These are phyloP conservation scores for Leptinotarsa rubiginosa DNA, from an alignment of 2,888 invertebrate genomes.

Conservation along the genomic window DNA sequence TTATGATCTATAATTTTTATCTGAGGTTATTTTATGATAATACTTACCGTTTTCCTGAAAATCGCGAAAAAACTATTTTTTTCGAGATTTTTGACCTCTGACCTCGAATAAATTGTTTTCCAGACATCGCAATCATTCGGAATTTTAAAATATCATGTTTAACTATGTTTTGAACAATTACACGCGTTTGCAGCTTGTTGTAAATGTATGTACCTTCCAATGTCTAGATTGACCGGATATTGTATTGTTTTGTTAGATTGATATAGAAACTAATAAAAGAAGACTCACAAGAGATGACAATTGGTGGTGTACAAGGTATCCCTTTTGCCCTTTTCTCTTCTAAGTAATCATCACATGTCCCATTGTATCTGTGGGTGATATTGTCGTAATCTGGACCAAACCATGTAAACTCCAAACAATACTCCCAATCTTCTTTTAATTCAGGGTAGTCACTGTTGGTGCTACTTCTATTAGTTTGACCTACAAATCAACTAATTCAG, in stretches of 20 bases:
- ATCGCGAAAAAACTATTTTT: no score
- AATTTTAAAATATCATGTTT: no score
- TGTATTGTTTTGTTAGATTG: background rate
- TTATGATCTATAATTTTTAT: no score
- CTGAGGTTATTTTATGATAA: no score
- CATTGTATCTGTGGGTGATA: conserved; percentile 67
- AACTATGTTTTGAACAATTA: no score
- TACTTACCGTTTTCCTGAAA: no score
- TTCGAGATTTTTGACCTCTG: no score
- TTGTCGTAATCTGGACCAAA: conserved; percentile 74
- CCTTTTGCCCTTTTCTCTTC: conserved; percentile 56
- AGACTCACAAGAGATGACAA: conserved; percentile 74
- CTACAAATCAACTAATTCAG: conserved; percentile 1
- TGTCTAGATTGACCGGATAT: no score
- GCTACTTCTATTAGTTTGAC: conserved; percentile 7
- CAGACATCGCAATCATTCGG: no score
- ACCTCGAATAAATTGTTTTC: no score
- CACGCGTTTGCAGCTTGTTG: no score
- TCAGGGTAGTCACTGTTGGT: conserved; percentile 42
- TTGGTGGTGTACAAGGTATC: conserved; percentile 74
- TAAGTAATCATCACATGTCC: conserved; percentile 59
- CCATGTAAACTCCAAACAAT: conserved; percentile 79
- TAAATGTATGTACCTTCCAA: no score
- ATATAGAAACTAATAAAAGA: background rate
- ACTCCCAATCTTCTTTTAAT: conserved; percentile 54